Conservation (phyloP, 1,140 invertebrate species). For the Tetraneura akinire region DNA sequence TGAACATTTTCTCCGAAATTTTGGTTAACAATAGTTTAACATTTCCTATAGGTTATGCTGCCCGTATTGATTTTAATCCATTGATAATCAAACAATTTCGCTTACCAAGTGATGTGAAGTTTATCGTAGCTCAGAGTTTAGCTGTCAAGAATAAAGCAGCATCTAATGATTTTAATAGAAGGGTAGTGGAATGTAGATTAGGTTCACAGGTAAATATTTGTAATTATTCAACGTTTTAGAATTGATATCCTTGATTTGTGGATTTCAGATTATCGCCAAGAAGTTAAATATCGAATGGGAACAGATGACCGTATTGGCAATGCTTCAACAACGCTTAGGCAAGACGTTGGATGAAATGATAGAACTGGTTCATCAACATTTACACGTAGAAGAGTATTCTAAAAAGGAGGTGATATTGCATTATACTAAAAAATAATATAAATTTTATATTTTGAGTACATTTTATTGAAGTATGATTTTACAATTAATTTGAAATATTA, state of each 20-base stretch:
- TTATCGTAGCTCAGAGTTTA: constrained; percentile 92
- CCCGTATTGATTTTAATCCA: constrained; percentile 93
- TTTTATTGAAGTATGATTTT: no score
- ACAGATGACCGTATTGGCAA: constrained; percentile 66
- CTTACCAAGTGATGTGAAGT: constrained; percentile 79
- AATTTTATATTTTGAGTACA: no score
- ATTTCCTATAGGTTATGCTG: constrained; percentile 69
- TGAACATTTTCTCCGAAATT: no score
- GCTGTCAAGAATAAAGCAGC: constrained; percentile 92
- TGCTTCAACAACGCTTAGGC: constrained; percentile 70
- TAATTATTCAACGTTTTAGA: no score
- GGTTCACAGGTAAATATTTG: constrained; percentile 72
- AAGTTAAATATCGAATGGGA: constrained; percentile 67
- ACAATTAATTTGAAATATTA: no score
- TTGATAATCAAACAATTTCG: constrained; percentile 74
- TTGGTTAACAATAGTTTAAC: neutral
- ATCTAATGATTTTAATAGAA: constrained; percentile 83
- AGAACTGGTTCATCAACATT: constrained; percentile 64
- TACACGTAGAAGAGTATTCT: constrained; percentile 74
- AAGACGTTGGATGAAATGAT: constrained; percentile 72
- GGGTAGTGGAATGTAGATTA: constrained; percentile 92
- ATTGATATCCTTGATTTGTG: no score
- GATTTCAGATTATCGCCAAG: constrained; percentile 70
- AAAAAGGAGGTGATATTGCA: constrained; percentile 66
- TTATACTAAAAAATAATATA: no score